Conservation (phyloP, 1,140 invertebrate genomes). For the Drosophila kohkoa region DNA sequence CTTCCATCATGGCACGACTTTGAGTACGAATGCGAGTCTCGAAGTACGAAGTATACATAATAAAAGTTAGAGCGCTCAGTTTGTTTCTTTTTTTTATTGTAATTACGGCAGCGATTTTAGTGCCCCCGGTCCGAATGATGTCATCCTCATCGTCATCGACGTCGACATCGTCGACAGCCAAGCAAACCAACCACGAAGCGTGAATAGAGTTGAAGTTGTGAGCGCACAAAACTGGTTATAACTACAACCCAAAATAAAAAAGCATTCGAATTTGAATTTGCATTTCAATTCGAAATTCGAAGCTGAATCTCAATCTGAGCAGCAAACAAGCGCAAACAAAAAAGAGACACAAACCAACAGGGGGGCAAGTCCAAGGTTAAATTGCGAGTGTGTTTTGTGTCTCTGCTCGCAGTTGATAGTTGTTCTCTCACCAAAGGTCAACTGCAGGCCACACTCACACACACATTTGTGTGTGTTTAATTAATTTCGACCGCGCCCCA, state of each 20-base stretch:
- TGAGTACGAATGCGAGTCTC: conserved; percentile 21
- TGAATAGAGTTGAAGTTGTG: conserved; percentile 58
- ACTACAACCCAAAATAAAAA: conserved; percentile 15
- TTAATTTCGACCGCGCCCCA: conserved; percentile 71
- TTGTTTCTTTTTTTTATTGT: conserved; percentile 57
- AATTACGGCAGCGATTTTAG: conserved; percentile 74
- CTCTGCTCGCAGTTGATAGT: conserved; percentile 12
- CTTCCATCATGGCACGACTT: too few relatives aligned
- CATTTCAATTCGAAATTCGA: conserved; percentile 24
- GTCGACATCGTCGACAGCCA: conserved; percentile 15
- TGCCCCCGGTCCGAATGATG: conserved; percentile 59
- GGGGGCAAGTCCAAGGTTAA: conserved; percentile 76
- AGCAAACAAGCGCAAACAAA: conserved; percentile 56
- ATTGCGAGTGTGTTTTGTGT: conserved; percentile 1
- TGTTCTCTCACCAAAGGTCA: conserved; percentile 54
- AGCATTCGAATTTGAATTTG: conserved; percentile 39
- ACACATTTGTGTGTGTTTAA: conserved; percentile 50
- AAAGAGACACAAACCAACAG: conserved; percentile 40
- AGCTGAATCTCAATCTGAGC: conserved; percentile 15
- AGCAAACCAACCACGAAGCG: conserved; percentile 25
- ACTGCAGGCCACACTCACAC: conserved; percentile 51
- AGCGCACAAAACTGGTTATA: conserved; percentile 63
- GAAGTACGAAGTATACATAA: conserved; percentile 29
- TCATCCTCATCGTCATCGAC: conserved; percentile 56
- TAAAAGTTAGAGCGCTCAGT: conserved; percentile 59